Base-by-base conservation (phyloP, 2,113 vertebrate species). In the Protobothrops flavoviridis region DNA sequence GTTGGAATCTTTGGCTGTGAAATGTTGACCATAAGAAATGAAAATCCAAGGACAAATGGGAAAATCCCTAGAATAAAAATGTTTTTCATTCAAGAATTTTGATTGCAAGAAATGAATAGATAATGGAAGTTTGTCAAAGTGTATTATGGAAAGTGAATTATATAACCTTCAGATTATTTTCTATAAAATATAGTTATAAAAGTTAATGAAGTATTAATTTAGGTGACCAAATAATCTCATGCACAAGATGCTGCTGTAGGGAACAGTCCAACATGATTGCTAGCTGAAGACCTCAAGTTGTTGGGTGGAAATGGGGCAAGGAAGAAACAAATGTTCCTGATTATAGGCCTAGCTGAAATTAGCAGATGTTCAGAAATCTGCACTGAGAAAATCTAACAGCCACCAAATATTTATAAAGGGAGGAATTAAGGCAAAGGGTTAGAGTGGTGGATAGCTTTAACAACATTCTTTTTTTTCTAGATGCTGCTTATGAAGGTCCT, bases 271-370 rank as follows among this genome's bases (percentile, higher is more conserved):
- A 0, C 7, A 74, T 23, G 86, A 81, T 56, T 48, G 33, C 57
- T n/a, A 86, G 89, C 2, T 33, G 57, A 90, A 57, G 0, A 7
- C 3, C 0, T 20, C 0, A 1, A 89, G 0, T 0, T 86, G 61
- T 23, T 91, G 52, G n/a, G 64, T 48, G 61, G 90, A 91, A 88
- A 81, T 21, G n/a, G 33, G 43, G 29, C n/a, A 52, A 91, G 10
- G 64, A 94, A 26, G 87, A 93, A 7, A 0, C 17, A 3, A 69
- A 1, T 2, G 17, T 5, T 0, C 5, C 2, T 12, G 92, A 10
- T 53, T 87, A 87, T 29, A n/a, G n/a, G 50, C 0, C 39, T 87
- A 33, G 0, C 90, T 57, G 59, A 69, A 74, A 56, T 87, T 86
- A 81, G 61, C 0, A 0, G 6, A 29, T 5, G 26, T 24, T 48